Percentiles rank a stretch among this genome's conserved stretches.
Conservation (phyloP, 2,797 vertebrate species). For the Poecilia picta region DNA sequence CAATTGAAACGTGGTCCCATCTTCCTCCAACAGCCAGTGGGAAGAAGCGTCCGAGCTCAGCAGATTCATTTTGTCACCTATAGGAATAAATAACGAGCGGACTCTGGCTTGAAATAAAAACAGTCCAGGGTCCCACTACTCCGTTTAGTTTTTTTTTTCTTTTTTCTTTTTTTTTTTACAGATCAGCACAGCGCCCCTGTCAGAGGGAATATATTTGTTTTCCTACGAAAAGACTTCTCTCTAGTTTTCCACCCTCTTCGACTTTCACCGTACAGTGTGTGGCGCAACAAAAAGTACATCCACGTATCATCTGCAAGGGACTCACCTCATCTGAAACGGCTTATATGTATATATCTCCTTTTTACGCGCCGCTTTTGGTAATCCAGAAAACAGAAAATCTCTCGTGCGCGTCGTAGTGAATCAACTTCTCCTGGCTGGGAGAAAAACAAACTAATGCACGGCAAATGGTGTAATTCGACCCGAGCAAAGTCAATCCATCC, state of each 20-base stretch:
- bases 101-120: constrained; percentile 39
- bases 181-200: constrained; percentile 51
- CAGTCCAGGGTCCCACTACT: constrained; percentile 57
- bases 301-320: constrained; percentile 50
- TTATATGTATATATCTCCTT: constrained; percentile 48
- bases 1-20: not conserved
- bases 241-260: constrained; percentile 26
- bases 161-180: constrained; percentile 25
- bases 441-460: constrained; percentile 87
- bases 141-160: constrained; percentile 51
- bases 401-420: constrained; percentile 59
- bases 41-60: constrained; percentile 11
- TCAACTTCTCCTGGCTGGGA: constrained; percentile 77
- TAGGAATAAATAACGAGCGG: constrained; percentile 38
- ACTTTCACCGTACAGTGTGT: constrained; percentile 60
- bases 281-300: constrained; percentile 52
- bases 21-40: not conserved
- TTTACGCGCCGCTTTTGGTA: constrained; percentile 49
- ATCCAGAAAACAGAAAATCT: constrained; percentile 44
- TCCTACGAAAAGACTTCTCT: constrained; percentile 57
- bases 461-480: constrained; percentile 91
- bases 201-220: constrained; percentile 47
- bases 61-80: not conserved
- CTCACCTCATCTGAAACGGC: constrained; percentile 83
- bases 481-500: constrained; percentile 85